Evolutionary conservation across 2,113 vertebrate species (phyloP).

Genomic region (Gnathonemus echidnorhynchus): DNA sequence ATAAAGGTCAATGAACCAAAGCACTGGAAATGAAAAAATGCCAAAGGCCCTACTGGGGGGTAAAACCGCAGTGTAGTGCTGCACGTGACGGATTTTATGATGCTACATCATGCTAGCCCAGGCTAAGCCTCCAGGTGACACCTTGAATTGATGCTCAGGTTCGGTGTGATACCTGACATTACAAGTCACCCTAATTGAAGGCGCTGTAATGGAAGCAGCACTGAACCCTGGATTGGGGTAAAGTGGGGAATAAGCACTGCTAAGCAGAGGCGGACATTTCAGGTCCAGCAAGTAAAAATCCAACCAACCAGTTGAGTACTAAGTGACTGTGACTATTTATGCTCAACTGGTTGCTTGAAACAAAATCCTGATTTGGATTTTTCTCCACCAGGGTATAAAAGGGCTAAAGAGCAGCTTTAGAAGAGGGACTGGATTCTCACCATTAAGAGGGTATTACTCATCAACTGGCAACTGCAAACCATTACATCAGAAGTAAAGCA

Average conservation of each 20-base stretch:
- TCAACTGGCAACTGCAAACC: not conserved
- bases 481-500: constrained; percentile 11
- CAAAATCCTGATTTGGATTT: no score
- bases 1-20: not conserved
- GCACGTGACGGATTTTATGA: not conserved
- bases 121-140: not conserved
- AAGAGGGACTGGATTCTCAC: not conserved
- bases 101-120: not conserved
- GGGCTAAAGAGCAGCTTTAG: not conserved
- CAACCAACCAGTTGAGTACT: no score
- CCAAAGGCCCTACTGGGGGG: not conserved
- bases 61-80: not conserved
- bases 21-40: not conserved
- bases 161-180: not conserved
- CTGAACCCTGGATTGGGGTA: not conserved
- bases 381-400: not conserved
- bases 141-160: not conserved
- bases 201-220: not conserved
- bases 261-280: no score
- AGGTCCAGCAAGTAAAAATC: no score
- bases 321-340: no score
- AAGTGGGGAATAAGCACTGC: not conserved
- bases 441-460: not conserved
- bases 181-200: no score
- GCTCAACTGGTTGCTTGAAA: no score